Evolutionary conservation across 2,113 vertebrate species (phyloP).

Genomic region (Dunckerocampus dactyliophorus): DNA sequence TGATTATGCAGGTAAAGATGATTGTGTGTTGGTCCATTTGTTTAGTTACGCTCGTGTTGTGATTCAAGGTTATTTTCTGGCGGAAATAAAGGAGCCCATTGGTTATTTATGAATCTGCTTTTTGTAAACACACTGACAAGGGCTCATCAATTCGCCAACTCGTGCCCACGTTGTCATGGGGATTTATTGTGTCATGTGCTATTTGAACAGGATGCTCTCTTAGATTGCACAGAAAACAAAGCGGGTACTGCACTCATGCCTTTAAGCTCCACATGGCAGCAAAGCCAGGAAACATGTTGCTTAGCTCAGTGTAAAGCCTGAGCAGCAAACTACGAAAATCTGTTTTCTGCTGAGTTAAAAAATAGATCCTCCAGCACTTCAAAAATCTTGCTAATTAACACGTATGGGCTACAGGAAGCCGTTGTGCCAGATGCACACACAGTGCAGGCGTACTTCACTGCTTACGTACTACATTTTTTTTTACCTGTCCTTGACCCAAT

Average conservation of each 20-base stretch:
- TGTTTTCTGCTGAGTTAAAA: too few species aligned
- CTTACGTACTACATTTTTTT: too few species aligned
- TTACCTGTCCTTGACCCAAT: too few species aligned
- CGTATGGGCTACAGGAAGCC: too few species aligned
- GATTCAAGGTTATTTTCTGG: conserved; percentile 5
- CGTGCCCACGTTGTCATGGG: conserved; percentile 1
- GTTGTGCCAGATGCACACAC: too few species aligned
- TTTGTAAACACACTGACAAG: conserved; percentile 7
- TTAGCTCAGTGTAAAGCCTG: not conserved
- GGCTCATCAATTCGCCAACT: conserved; percentile 2
- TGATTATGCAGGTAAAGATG: conserved; percentile 6
- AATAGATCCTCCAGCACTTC: not conserved
- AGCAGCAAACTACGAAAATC: not conserved
- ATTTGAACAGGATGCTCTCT: not conserved
- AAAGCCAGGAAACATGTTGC: not conserved
- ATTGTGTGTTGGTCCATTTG: not conserved
- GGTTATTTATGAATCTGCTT: conserved; percentile 10
- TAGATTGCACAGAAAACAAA: not conserved
- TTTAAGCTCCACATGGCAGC: not conserved
- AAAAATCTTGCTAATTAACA: not conserved
- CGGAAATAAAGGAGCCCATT: not conserved
- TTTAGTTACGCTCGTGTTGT: not conserved
- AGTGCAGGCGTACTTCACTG: too few species aligned
- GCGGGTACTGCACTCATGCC: not conserved
- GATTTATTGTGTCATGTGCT: not conserved